Conservation (phyloP, 1,140 invertebrate genomes). For the Galleria mellonella region DNA sequence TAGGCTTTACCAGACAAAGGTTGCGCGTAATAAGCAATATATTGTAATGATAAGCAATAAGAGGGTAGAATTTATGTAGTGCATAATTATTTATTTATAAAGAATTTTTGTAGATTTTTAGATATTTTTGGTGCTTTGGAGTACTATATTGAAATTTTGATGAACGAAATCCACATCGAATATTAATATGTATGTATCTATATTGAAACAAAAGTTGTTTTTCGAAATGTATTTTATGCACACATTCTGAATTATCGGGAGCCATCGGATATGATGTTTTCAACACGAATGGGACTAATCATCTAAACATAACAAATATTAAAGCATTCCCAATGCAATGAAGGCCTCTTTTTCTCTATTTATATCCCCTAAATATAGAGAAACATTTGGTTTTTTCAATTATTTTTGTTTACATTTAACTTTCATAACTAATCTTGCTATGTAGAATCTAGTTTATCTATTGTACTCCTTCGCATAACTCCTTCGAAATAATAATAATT, state of each 20-base stretch:
- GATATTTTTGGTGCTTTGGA: constrained; percentile 63
- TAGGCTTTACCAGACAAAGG: constrained; percentile 35
- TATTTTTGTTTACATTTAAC: constrained; percentile 9
- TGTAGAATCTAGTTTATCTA: constrained; percentile 26
- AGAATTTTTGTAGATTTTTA: constrained; percentile 54
- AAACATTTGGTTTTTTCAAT: constrained; percentile 12
- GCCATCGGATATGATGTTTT: too few species aligned
- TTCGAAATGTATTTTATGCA: too few species aligned
- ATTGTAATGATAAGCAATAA: constrained; percentile 66
- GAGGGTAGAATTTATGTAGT: constrained; percentile 47
- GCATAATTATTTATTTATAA: constrained; percentile 38
- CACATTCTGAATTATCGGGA: too few species aligned
- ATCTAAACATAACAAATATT: too few species aligned
- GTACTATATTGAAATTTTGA: constrained; percentile 42
- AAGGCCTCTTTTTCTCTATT: too few species aligned
- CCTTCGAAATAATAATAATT: constrained; percentile 23
- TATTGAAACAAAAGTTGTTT: too few species aligned
- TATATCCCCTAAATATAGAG: too few species aligned
- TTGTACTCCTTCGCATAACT: constrained; percentile 40
- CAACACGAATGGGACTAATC: too few species aligned
- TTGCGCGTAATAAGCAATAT: constrained; percentile 66
- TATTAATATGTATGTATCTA: constrained; percentile 15
- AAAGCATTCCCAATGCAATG: too few species aligned
- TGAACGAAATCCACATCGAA: constrained; percentile 65
- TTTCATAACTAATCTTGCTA: constrained; percentile 14